Evolutionary conservation across 2,888 invertebrate species (phyloP).

Genomic region (Sesamia inferens): DNA sequence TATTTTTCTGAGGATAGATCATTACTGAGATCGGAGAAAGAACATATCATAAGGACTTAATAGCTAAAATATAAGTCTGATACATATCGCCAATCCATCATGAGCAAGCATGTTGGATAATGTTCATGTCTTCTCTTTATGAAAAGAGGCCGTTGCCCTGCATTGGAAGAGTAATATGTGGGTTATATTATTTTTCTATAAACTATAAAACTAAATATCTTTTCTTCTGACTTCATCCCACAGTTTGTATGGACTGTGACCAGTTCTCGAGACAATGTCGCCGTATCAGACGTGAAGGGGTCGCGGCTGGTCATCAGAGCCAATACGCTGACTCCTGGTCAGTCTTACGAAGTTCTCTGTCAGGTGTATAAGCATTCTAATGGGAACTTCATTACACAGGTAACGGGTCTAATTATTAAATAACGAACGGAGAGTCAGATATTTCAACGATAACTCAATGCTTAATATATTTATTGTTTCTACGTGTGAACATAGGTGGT

Average conservation of each 20-base stretch:
- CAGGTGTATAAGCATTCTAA: slow-evolving; percentile 67
- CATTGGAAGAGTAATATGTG: not conserved
- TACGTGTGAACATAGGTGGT: too few species aligned
- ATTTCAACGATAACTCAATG: not conserved
- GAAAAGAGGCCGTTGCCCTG: not conserved
- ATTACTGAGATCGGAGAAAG: not conserved
- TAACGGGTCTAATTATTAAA: slow-evolving; percentile 45
- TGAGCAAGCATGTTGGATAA: not conserved
- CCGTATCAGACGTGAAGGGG: slow-evolving; percentile 66
- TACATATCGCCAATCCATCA: not conserved
- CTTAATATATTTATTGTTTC: too few species aligned
- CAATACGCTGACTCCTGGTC: slow-evolving; percentile 67
- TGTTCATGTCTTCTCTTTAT: not conserved
- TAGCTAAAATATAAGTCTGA: not conserved
- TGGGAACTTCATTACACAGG: slow-evolving; percentile 73
- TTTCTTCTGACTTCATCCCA: slow-evolving; percentile 16
- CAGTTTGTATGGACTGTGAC: slow-evolving; percentile 77
- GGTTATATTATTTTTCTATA: too few species aligned
- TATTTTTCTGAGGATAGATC: not conserved
- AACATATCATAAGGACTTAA: not conserved
- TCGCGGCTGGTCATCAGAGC: slow-evolving; percentile 71
- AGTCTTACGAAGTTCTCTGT: slow-evolving; percentile 70
- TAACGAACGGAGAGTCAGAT: not conserved
- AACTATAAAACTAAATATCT: not conserved
- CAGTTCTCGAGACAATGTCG: slow-evolving; percentile 59